phyloP scores from a whole-genome alignment of 2,797 vertebrate genomes.

The Enteromius afrohamiltoni region DNA sequence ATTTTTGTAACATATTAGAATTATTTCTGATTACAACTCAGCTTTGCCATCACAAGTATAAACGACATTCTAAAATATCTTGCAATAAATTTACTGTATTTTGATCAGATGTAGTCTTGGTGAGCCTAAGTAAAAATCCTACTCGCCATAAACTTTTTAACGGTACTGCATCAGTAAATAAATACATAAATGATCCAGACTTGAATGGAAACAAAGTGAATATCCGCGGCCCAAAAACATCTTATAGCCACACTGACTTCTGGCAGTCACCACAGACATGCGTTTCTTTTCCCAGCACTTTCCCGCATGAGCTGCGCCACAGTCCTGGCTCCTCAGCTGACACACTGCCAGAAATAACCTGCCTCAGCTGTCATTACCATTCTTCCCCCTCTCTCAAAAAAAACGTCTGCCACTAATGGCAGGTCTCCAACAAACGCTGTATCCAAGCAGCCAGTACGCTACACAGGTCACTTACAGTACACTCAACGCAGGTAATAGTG shows the following conservation, averaged over 20 bases:
- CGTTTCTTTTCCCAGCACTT: slow-evolving; percentile 8
- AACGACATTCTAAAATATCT: background rate
- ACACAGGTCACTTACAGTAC: slow-evolving; percentile 15
- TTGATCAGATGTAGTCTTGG: background rate
- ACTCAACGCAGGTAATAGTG: slow-evolving; percentile 59
- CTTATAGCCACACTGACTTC: background rate
- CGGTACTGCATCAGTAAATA: background rate
- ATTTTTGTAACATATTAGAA: background rate
- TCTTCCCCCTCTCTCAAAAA: slow-evolving; percentile 46
- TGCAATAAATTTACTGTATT: background rate
- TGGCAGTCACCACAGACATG: background rate
- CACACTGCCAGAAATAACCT: slow-evolving; percentile 67
- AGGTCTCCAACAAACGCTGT: slow-evolving; percentile 19
- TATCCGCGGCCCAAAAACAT: background rate
- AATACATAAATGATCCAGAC: background rate
- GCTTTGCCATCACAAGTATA: background rate
- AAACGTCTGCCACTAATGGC: slow-evolving; percentile 51
- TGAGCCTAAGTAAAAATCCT: background rate
- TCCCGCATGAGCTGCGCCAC: background rate
- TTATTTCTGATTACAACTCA: no score
- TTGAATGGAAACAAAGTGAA: background rate
- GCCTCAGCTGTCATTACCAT: slow-evolving; percentile 66
- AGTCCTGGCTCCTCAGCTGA: slow-evolving; percentile 49
- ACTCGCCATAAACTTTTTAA: background rate
- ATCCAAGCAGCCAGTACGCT: slow-evolving; percentile 7